Evolutionary conservation across 2,797 vertebrate species (phyloP), one percentile per base, ranked within the genome.

Genomic region (Lagodon rhomboides): DNA sequence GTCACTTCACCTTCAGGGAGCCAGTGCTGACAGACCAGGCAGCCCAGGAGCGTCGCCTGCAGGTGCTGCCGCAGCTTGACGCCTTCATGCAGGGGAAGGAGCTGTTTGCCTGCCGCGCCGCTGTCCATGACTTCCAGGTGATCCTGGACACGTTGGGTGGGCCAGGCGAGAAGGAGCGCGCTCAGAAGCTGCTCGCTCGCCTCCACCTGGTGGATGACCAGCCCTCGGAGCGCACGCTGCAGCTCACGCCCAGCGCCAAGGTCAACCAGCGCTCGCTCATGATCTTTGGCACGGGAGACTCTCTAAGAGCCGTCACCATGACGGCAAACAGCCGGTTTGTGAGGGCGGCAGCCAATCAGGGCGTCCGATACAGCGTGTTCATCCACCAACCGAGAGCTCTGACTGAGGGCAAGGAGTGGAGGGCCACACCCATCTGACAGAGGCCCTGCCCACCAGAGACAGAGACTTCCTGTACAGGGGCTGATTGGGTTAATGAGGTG

Each of bases 241-340:
- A 87, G 69, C 94, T 99, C 41, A 95, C 94, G 27, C 89, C 94
- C 41, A 99, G 98, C 72, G 96, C 97, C 75, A 98, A 99, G 86
- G 96, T 99, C 79, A 99, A 97, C 67, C 94, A 65, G 4, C 97
- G 98, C 67, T 99, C 98, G 0, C 91, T 99, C 55, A 92, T 95
- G 56, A 98, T 99, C 87, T 99, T 99, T 49, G 98, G 98, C 16
- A 99, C 98, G 0, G 98, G 98, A 23, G 98, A 99, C 90, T 87
- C 94, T 0, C 92, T 99, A 66, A 97, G 93, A 78, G 98, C 98
- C 0, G 92, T 99, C 75, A 99, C 98, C 17, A 97, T 99, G 97
- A 99, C 98, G 0, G 98, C 98, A 9, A 99, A 99, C 80, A 98
- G 97, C 43, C 97, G 98, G 18, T 99, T 99, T 65, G 95, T 99